Evolutionary conservation across 2,113 vertebrate species (phyloP), one percentile per base, ranked within the genome.

Genomic region (Stegastes partitus): DNA sequence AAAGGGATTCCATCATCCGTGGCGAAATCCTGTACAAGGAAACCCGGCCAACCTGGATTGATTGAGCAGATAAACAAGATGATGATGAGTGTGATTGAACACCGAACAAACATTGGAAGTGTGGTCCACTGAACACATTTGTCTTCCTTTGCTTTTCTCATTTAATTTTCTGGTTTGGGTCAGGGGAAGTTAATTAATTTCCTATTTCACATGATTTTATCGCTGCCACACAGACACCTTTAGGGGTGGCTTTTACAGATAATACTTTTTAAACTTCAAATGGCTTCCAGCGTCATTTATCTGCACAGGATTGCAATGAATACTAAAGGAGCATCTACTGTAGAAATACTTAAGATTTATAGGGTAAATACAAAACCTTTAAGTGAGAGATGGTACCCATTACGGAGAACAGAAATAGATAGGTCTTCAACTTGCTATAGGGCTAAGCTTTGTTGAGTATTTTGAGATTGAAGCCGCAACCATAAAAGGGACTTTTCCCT

Each of bases 141-240:
- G 42, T 67, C 75, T 83, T 25, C 51, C 64, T 80, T 80, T 76
- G 49, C 57, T 79, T 82, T 83, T 84, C 78, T 88, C 73, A 61
- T 82, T 74, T 74, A 56, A 89, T 74, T 77, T 77, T 57, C 53
- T 15, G 57, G 25, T 55, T 34, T 1, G 11, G 79, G 79, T 88
- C 85, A 77, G 63, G 51, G 65, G 31, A 88, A 79, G 74, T 81
- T 81, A 87, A 93, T 90, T 84, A 57, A 83, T 87, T 86, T 88
- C 31, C 19, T 31, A 59, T 34, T 34, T 80, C 66, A 67, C 45
- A 15, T 25, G 67, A 87, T 84, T 70, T 78, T 77, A 88, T 91
- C 86, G n/a, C 19, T 19, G 22, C 61, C 42, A 64, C 68, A 68
- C 25, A 9, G 63, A 74, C 51, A 62, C 37, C 68, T 78, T 73